phyloP scores from a whole-genome alignment of 2,888 invertebrate species.

The Dinocampus coccinellae region DNA sequence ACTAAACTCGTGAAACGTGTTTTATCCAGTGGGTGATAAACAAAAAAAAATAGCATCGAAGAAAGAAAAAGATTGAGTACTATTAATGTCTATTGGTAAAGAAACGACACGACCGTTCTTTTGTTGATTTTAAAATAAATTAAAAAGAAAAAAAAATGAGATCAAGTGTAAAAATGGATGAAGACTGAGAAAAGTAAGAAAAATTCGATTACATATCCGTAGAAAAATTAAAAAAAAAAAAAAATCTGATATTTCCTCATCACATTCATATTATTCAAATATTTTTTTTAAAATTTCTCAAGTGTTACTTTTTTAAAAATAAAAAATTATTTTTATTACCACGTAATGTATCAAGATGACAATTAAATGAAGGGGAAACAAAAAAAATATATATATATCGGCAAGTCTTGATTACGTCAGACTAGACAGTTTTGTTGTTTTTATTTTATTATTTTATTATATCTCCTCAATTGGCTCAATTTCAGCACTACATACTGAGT shows the following conservation, averaged over 20 bases:
- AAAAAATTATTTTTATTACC: background rate
- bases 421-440: background rate
- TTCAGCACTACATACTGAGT: background rate
- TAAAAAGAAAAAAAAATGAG: conserved; percentile 39
- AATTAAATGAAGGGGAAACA: conserved; percentile 36
- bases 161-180: conserved; percentile 48
- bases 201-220: background rate
- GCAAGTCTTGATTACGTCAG: conserved; percentile 8
- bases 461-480: background rate
- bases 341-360: background rate
- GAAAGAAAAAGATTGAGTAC: conserved; percentile 37
- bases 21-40: conserved; percentile 62
- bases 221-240: no score
- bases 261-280: no score
- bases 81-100: conserved; percentile 33
- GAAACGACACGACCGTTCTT: conserved; percentile 15
- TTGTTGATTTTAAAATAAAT: conserved; percentile 24
- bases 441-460: background rate
- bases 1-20: conserved; percentile 76
- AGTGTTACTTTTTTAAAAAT: conserved; percentile 39
- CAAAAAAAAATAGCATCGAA: conserved; percentile 48
- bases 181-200: conserved; percentile 51
- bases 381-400: no score
- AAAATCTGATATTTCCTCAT: no score
- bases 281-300: no score